Evolutionary conservation across 2,113 vertebrate species (phyloP).

Genomic region (Macquaria australasica): DNA sequence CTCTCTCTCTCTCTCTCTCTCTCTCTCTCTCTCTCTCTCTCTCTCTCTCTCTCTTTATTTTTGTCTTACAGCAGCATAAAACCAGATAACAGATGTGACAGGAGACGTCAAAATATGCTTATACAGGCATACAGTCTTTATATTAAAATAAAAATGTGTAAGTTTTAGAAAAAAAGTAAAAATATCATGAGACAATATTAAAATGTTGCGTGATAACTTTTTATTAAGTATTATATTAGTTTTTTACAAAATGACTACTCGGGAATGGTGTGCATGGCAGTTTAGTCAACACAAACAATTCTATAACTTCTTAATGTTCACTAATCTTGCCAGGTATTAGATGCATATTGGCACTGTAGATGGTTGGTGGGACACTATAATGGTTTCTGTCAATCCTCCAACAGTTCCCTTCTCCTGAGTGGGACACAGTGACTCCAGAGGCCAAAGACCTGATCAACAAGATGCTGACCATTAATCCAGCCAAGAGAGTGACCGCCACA

Average conservation of each 20-base stretch:
- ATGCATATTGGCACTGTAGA: background rate
- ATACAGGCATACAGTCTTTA: no score
- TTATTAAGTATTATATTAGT: no score
- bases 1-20: no score
- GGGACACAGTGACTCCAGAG: conserved; percentile 98
- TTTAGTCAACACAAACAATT: background rate
- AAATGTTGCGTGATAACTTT: no score
- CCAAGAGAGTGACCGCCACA: conserved; percentile 93
- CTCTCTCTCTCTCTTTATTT: no score
- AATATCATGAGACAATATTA: no score
- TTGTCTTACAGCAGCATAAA: no score
- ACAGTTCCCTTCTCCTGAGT: conserved; percentile 97
- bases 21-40: no score
- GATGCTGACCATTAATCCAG: conserved; percentile 98
- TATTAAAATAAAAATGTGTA: no score
- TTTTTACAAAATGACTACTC: no score
- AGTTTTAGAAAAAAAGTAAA: no score
- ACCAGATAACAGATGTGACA: background rate
- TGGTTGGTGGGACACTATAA: background rate
- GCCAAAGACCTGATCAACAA: conserved; percentile 99
- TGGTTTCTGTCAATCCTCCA: background rate
- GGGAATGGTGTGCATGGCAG: background rate
- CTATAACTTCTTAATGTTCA: background rate
- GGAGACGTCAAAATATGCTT: background rate
- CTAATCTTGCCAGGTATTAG: background rate